Base-by-base conservation (phyloP, 1,140 invertebrate species). In the Cyphomyrmex costatus region DNA sequence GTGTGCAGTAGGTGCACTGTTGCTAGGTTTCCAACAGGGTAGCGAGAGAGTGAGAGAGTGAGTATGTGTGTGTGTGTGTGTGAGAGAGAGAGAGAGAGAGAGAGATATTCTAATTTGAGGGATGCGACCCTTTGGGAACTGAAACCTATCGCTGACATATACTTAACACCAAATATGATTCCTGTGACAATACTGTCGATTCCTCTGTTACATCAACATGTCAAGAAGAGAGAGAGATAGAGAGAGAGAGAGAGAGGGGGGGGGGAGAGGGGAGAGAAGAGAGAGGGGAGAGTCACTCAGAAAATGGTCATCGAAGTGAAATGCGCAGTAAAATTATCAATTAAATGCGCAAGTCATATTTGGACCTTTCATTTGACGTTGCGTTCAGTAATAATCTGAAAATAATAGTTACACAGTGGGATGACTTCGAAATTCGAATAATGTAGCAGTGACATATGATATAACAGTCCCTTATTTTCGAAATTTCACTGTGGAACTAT, bases 1-100 rank as follows among this genome's bases (percentile, higher is more conserved):
- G 61, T 85, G 74, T 74, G 74, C 73, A 61, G 73, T n/a, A 85
- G 73, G 73, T 65, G 60, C 61, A 65, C 30, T 46, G 74, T 85
- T 51, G 42, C 74, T 21, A 53, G 83, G 83, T 46, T 85, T 85
- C 65, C 79, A 36, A 51, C 24, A 63, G 14, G 33, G 24, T 8
- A 24, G 10, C 6, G 19, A 33, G 12, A 3, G 27, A 6, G 7
- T 0, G 21, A 58, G 36, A 36, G 36, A 46, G 46, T 16, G n/a
- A n/a, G n/a, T n/a, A n/a, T n/a, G n/a, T n/a, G n/a, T n/a, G n/a
- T n/a, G n/a, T n/a, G n/a, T n/a, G n/a, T n/a, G n/a, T n/a, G n/a
- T n/a, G 73, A 5, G 46, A 14, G 46, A 49, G 46, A 14, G 14
- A 49, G 46, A 12, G 12, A 10, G 36, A 0, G 36, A 5, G 4